These are phyloP conservation scores for Tipula confusa DNA, from an alignment of 2,888 invertebrate species.

Conservation along the genomic window DNA sequence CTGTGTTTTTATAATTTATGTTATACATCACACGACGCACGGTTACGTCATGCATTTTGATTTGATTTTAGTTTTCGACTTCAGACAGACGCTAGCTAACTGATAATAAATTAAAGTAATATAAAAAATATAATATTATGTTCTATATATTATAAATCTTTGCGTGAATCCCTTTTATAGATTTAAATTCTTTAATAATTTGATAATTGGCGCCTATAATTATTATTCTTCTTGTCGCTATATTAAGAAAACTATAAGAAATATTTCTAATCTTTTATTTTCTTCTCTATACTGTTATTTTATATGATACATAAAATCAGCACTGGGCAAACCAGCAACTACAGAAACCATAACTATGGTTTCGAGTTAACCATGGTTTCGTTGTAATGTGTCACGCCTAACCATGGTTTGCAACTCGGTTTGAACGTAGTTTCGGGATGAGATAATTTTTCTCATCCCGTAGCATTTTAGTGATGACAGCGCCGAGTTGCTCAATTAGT, in stretches of 20 bases:
- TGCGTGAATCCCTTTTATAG: neutral
- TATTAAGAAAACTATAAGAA: neutral
- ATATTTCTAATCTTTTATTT: neutral
- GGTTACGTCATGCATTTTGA: neutral
- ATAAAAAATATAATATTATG: too few species aligned
- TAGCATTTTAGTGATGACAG: too few species aligned
- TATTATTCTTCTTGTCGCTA: neutral
- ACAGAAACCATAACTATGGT: too few species aligned
- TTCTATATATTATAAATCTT: neutral
- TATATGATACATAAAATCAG: neutral
- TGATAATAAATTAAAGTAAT: neutral
- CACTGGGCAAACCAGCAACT: neutral
- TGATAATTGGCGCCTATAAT: neutral
- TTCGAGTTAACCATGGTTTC: too few species aligned
- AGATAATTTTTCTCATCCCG: too few species aligned
- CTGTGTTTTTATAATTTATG: neutral
- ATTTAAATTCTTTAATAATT: neutral
- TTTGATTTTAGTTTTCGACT: neutral
- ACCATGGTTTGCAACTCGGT: too few species aligned
- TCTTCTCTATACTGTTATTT: neutral
- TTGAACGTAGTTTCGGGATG: too few species aligned
- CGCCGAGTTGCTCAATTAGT: too few species aligned
- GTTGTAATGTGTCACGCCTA: too few species aligned
- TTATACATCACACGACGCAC: neutral
- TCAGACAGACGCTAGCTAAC: neutral